Evolutionary conservation across 1,140 invertebrate species (phyloP).

Genomic region (Polypedilum pembai): DNA sequence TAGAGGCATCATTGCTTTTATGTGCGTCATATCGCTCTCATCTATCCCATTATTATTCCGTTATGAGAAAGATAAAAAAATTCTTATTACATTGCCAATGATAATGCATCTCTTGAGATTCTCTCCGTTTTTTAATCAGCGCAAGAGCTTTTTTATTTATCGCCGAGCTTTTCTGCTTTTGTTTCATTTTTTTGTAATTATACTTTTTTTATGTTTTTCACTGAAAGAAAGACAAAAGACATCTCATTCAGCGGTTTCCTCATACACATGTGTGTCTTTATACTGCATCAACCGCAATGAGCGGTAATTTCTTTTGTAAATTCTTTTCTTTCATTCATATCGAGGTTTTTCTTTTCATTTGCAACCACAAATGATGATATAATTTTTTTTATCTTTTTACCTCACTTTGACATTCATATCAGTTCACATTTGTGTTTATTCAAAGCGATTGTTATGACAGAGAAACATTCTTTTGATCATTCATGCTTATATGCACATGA

Average conservation of each 20-base stretch:
- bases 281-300: background rate
- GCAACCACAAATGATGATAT: background rate
- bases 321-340: no score
- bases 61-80: background rate
- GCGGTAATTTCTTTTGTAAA: background rate
- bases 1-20: no score
- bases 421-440: background rate
- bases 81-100: conserved; percentile 11
- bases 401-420: background rate
- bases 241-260: background rate
- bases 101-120: conserved; percentile 1
- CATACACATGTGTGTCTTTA: background rate
- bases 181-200: background rate
- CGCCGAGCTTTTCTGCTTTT: background rate
- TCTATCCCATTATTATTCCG: no score
- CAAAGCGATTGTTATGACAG: background rate
- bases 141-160: background rate
- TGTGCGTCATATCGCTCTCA: no score
- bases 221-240: background rate
- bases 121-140: background rate
- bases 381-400: background rate
- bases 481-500: background rate
- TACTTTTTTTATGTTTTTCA: background rate
- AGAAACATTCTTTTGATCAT: background rate
- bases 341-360: background rate